Conservation (phyloP, 2,888 invertebrate species). For the Adelphocoris suturalis region DNA sequence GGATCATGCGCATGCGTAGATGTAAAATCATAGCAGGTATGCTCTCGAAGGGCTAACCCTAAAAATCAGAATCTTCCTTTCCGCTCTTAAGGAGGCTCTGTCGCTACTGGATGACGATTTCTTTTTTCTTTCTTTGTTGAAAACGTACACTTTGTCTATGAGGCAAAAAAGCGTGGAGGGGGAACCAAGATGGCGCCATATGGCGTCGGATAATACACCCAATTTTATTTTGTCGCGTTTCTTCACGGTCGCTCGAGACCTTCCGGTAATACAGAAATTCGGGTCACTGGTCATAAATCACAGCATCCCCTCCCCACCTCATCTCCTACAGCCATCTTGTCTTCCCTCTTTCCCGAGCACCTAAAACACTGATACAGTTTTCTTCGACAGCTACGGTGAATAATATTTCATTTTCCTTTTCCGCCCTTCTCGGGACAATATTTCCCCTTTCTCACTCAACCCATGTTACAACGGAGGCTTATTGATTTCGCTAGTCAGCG, state of each 20-base stretch:
- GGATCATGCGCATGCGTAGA: no score
- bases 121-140: no score
- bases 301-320: not conserved
- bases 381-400: slow-evolving; percentile 46
- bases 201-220: not conserved
- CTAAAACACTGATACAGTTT: slow-evolving; percentile 50
- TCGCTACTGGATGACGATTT: no score
- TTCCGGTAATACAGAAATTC: slow-evolving; percentile 16
- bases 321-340: not conserved
- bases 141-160: not conserved
- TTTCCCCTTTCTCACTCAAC: not conserved
- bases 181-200: slow-evolving; percentile 22
- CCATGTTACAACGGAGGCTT: not conserved
- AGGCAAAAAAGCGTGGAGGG: not conserved
- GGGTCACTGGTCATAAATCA: slow-evolving; percentile 42
- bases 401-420: slow-evolving; percentile 42
- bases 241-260: not conserved
- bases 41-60: no score
- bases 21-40: no score
- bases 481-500: slow-evolving; percentile 14
- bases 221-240: slow-evolving; percentile 32
- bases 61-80: no score
- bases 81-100: no score
- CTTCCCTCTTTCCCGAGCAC: slow-evolving; percentile 11
- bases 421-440: slow-evolving; percentile 9